Evolutionary conservation across 2,888 invertebrate genomes (phyloP), one percentile per base, ranked within the genome.

Genomic region (Chrysolina americana): DNA sequence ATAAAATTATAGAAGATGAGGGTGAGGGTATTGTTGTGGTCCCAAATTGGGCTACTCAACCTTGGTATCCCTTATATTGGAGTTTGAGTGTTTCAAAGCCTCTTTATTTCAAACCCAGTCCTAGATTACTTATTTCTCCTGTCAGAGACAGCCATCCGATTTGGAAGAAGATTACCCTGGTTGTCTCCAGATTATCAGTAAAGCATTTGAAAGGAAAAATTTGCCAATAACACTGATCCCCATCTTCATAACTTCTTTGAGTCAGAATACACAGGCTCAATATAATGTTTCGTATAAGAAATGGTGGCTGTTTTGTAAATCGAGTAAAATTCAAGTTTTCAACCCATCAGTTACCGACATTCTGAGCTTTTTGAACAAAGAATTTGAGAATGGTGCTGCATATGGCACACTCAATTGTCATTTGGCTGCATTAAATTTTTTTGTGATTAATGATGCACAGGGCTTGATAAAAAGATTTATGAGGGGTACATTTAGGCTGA

Each of bases 401-500:
- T 71, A 65, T 65, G 41, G 53, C 13, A 56, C 73, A 1, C 23
- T 73, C 11, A 69, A 73, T 63, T 56, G 63, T 41, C 68, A 68
- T 44, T 59, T 62, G 44, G 28, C 69, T 9, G 73, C 73, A 21
- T 70, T 74, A 65, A 41, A 63, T 10, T 65, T 74, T n/a, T 53
- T 65, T 47, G 21, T 15, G 15, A 44, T 65, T 48, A 48, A 59
- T 2, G 50, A 69, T 8, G 74, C 70, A 19, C 23, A 47, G 10
- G 47, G 21, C 28, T 68, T 68, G 17, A 41, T 74, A n/a, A 77
- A 77, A 62, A 28, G 74, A n/a, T 77, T 77, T 74, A 53, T 70
- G 63, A 75, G 70, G 23, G 75, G 75, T 21, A 63, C 73, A 41
- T 73, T 65, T 48, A 65, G 72, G 8, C 48, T 69, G 73, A 72